A percentile compares a stretch with the other conserved stretches of the same genome.
Evolutionary conservation across 2,888 invertebrate species (phyloP).

Genomic region (Hyposoter didymator): DNA sequence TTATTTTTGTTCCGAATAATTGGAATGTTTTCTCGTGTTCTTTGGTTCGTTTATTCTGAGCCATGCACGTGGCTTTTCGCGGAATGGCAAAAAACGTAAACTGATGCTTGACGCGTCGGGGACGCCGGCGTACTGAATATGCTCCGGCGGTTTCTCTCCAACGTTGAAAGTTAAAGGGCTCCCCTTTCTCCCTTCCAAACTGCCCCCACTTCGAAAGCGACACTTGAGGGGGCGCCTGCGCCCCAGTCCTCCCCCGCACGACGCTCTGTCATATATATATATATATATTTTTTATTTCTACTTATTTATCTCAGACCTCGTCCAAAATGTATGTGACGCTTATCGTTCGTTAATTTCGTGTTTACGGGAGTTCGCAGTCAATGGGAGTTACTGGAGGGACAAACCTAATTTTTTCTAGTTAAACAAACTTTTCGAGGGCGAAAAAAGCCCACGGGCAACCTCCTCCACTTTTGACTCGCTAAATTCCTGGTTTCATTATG

Average conservation of each 20-base stretch:
- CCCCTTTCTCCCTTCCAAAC: slow-evolving; percentile 43
- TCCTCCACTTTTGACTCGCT: background rate
- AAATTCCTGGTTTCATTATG: background rate
- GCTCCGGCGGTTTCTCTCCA: slow-evolving; percentile 27
- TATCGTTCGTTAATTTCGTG: slow-evolving; percentile 28
- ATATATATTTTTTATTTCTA: background rate
- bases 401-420: slow-evolving; percentile 25
- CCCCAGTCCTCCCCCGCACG: slow-evolving; percentile 20
- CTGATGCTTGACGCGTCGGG: slow-evolving; percentile 70
- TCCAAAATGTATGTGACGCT: slow-evolving; percentile 3
- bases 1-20: background rate
- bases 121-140: slow-evolving; percentile 72
- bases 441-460: background rate
- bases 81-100: slow-evolving; percentile 8
- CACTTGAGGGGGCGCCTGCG: slow-evolving; percentile 21
- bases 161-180: slow-evolving; percentile 67
- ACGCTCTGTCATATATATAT: background rate
- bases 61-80: slow-evolving; percentile 42
- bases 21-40: background rate
- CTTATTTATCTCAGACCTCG: background rate
- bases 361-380: slow-evolving; percentile 12
- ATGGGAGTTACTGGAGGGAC: slow-evolving; percentile 3
- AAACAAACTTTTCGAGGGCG: slow-evolving; percentile 16
- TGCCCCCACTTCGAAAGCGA: background rate
- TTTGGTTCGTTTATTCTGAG: background rate